Base-by-base conservation (phyloP, 2,888 invertebrate species). In the Phortica magna region DNA sequence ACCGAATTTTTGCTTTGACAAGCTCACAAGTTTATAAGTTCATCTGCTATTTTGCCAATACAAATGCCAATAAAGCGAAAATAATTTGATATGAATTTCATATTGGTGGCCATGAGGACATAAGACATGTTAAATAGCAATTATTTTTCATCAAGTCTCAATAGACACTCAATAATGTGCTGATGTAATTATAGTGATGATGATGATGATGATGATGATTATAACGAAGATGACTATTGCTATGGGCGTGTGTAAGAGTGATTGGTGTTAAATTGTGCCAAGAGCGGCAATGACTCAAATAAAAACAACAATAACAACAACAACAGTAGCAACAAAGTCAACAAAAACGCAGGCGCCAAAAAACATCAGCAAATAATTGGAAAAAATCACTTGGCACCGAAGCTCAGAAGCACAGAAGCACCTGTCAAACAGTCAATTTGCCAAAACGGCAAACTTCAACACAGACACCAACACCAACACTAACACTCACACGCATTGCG, bases 361-460 rank as follows among this genome's bases (percentile, higher is more conserved):
- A 31, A 7, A 22, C 17, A 53, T 53, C 71, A 71, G 22, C 67
- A 57, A 31, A n/a, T 74, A 74, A 74, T 74, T 74, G 74, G 67
- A 74, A 57, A 48, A 74, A 73, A 48, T 64, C 74, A 53, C 39
- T 64, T 48, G 65, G 31, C 65, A 53, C 43, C n/a, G n/a, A n/a
- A n/a, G n/a, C n/a, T n/a, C n/a, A n/a, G 10, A 74, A 64, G 14
- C 53, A 64, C 31, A 14, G 67, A 65, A 42, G 68, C 65, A 79
- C 61, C 76, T 82, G 80, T 83, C 83, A 78, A 79, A 76, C 82
- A 82, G 81, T 80, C 79, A 74, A 79, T 79, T 83, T 79, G 73
- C 73, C 78, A 77, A 77, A 77, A 78, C 19, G 59, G 31, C 75
- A 39, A 43, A 59, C 43, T 70, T 43, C 73, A 84, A 31, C 77